These are phyloP conservation scores for Gryllus bimaculatus DNA, from an alignment of 1,140 invertebrate species.

Conservation along the genomic window DNA sequence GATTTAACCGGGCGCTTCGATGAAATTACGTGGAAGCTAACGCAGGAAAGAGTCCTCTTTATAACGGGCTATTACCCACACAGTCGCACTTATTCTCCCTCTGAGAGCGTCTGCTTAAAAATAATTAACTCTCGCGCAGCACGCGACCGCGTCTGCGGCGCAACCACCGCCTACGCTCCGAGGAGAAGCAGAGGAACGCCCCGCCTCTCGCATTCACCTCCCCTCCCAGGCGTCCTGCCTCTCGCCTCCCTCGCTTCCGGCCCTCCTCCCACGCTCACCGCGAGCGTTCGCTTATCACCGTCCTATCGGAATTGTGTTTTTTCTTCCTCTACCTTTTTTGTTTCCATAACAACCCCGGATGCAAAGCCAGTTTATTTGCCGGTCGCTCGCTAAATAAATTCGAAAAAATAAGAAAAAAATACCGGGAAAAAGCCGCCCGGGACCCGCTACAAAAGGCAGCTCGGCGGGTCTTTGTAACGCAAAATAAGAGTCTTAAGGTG, in stretches of 20 bases:
- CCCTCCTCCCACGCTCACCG: too few species aligned
- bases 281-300: not conserved
- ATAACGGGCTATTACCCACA: not conserved
- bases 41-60: not conserved
- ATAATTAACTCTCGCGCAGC: not conserved
- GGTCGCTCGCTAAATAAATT: not conserved
- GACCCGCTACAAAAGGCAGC: not conserved
- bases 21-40: slow-evolving; percentile 1
- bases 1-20: not conserved
- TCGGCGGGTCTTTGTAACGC: not conserved
- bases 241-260: too few species aligned
- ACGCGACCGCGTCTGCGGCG: not conserved
- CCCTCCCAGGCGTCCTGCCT: too few species aligned
- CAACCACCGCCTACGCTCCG: too few species aligned
- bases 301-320: not conserved
- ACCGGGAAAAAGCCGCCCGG: not conserved
- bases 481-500: not conserved
- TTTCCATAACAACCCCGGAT: not conserved
- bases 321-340: not conserved
- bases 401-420: not conserved
- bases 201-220: too few species aligned
- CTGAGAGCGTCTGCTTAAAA: slow-evolving; percentile 3
- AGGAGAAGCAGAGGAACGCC: too few species aligned
- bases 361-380: not conserved
- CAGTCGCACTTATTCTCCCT: not conserved